Evolutionary conservation across 2,797 vertebrate genomes (phyloP), one percentile per base, ranked within the genome.

Genomic region (Selene dorsalis): DNA sequence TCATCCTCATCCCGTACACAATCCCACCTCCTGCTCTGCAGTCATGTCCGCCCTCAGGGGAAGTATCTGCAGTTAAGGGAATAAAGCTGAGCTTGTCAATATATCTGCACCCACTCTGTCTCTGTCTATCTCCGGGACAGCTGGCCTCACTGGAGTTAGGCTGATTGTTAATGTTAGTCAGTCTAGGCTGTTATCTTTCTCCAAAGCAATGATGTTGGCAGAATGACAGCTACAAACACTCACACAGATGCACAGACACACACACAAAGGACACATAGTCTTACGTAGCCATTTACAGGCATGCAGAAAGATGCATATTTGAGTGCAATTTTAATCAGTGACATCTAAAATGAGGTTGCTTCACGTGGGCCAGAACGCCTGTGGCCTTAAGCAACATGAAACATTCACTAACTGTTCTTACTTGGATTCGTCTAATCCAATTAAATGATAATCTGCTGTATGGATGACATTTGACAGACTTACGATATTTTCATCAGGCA

Each of bases 401-500:
- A 88, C 79, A 82, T 77, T 89, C 61, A 57, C 67, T 85, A 85
- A 88, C 88, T 88, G 79, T 89, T 90, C 82, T 73, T 67, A 77
- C 75, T 41, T 59, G 53, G 53, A 82, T 70, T 80, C 50, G 59
- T 87, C 80, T 89, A 84, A 89, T 89, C 79, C 84, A 91, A 87
- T 92, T 87, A 91, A 89, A 90, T 79, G 64, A 88, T 89, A 87
- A 89, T 89, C 73, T 85, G 45, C 75, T 84, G 77, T 82, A 62
- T 83, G 79, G 68, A 87, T 89, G 84, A 90, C 80, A 69, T 91
- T 90, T 91, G 89, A 93, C 90, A 93, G 92, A 84, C 73, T 91
- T 91, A 85, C 56, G 74, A 84, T 90, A 85, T 88, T 93, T 92
- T 87, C 78, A 91, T 88, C 86, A 89, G 72, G 72, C 75, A 55